phyloP scores from a whole-genome alignment of 2,113 vertebrate genomes.

The Catharus fuscescens region DNA sequence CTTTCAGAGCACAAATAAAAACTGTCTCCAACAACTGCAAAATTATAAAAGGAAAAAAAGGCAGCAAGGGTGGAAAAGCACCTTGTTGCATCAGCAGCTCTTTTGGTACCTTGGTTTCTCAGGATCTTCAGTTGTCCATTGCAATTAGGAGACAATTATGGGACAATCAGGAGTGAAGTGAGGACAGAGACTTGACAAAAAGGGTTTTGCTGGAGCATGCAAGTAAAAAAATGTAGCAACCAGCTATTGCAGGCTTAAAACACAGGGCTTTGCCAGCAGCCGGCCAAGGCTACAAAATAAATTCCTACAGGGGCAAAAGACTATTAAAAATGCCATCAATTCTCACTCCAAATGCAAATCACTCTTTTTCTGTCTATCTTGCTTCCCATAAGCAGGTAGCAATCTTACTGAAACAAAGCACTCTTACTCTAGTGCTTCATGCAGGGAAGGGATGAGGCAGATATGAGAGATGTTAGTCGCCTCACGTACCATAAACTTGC shows the following conservation, averaged over 20 bases:
- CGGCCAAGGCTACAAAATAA: not conserved
- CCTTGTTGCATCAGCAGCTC: rapidly evolving
- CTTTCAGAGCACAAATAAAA: not conserved
- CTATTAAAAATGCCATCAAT: not conserved
- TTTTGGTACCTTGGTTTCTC: not conserved
- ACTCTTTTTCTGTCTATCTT: not conserved
- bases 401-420: not conserved
- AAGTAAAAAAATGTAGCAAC: not conserved
- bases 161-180: not conserved
- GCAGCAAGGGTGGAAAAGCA: rapidly evolving
- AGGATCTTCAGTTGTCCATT: not conserved
- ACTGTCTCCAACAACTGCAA: not conserved
- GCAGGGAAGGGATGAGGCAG: not conserved
- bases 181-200: not conserved
- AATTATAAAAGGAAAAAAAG: not conserved
- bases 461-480: not conserved
- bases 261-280: not conserved
- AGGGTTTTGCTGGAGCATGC: not conserved
- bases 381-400: not conserved
- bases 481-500: not conserved
- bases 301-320: not conserved
- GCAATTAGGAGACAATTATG: not conserved
- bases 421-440: not conserved
- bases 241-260: not conserved
- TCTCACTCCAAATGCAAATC: not conserved